phyloP scores from a whole-genome alignment of 2,888 invertebrate species.

The Allacma fusca region DNA sequence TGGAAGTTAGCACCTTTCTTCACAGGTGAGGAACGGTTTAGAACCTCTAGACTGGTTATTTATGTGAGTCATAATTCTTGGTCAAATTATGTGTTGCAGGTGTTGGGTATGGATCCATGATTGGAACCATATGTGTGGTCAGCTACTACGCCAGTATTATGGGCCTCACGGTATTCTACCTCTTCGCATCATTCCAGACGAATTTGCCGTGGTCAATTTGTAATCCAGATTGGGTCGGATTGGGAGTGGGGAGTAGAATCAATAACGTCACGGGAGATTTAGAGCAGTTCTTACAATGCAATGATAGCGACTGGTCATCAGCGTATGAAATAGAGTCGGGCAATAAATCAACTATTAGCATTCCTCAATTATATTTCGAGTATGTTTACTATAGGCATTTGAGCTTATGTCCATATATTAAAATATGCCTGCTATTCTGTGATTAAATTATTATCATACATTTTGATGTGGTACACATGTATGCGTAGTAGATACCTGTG shows the following conservation, averaged over 20 bases:
- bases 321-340: conserved; percentile 21
- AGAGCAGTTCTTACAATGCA: conserved; percentile 1
- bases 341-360: conserved; percentile 43
- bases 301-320: conserved; percentile 6
- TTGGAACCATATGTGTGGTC: conserved; percentile 68
- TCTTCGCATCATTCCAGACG: conserved; percentile 62
- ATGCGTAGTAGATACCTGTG: too few species aligned
- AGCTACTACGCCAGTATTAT: conserved; percentile 81
- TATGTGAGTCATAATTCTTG: neutral
- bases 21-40: conserved; percentile 48
- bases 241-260: conserved; percentile 13
- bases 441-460: too few species aligned
- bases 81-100: conserved; percentile 58
- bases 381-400: conserved; percentile 63
- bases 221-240: conserved; percentile 19
- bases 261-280: conserved; percentile 1
- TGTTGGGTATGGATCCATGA: conserved; percentile 67
- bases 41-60: neutral
- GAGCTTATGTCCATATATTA: too few species aligned
- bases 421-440: too few species aligned
- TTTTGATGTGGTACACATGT: too few species aligned
- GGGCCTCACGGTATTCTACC: conserved; percentile 66
- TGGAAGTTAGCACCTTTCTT: conserved; percentile 64
- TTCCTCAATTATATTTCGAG: conserved; percentile 66
- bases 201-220: conserved; percentile 63